phyloP scores from a whole-genome alignment of 2,113 vertebrate genomes.

The Holacanthus passer region DNA sequence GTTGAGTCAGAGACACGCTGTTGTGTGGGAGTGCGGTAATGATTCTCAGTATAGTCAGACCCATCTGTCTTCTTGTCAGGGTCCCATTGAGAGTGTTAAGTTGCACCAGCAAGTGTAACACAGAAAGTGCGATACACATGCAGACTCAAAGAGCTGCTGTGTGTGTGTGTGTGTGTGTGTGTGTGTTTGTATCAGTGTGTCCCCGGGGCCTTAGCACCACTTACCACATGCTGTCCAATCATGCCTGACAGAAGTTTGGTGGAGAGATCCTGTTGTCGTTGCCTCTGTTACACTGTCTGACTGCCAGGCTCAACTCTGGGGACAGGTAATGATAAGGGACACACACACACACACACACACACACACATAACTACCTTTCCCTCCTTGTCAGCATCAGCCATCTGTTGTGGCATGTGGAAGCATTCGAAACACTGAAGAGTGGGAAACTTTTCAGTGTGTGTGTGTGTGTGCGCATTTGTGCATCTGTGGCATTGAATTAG shows the following conservation, averaged over 20 bases:
- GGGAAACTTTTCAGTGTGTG: neutral
- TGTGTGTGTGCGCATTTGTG: conserved; percentile 1
- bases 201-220: conserved; percentile 61
- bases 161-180: conserved; percentile 10
- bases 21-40: conserved; percentile 47
- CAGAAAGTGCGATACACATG: conserved; percentile 39
- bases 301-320: conserved; percentile 71
- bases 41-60: conserved; percentile 59
- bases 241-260: conserved; percentile 72
- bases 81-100: conserved; percentile 64
- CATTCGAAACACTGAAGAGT: conserved; percentile 18
- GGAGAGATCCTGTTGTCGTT: conserved; percentile 64
- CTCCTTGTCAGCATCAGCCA: conserved; percentile 61
- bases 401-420: conserved; percentile 56
- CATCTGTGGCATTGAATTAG: neutral
- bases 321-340: conserved; percentile 70
- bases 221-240: conserved; percentile 74
- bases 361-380: conserved; percentile 20
- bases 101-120: conserved; percentile 58
- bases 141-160: conserved; percentile 44
- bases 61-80: conserved; percentile 72
- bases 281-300: conserved; percentile 68
- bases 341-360: conserved; percentile 22
- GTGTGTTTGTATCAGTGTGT: neutral
- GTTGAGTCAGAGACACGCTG: conserved; percentile 58